A percentile compares a stretch with the other conserved stretches of the same genome.
phyloP scores from a whole-genome alignment of 1,140 invertebrate genomes.

The Camponotus vicinus region DNA sequence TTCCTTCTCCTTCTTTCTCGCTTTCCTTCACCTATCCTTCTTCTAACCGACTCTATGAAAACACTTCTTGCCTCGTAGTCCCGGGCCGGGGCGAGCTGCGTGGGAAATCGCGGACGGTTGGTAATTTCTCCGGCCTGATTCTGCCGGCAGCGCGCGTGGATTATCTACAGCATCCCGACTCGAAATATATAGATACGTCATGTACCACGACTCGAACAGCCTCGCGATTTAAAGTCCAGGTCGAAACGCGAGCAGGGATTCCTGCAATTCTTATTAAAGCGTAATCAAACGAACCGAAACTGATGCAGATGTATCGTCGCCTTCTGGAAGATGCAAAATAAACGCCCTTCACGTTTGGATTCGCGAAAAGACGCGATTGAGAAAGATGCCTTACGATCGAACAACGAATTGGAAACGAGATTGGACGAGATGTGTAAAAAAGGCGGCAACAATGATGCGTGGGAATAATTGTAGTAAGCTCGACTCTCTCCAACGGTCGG shows the following conservation, averaged over 20 bases:
- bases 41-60: constrained; percentile 60
- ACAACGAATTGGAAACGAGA: not conserved
- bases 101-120: constrained; percentile 73
- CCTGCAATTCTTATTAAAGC: not conserved
- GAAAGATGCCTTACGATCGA: not conserved
- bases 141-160: constrained; percentile 67
- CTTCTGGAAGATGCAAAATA: too few species aligned
- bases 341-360: not conserved
- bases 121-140: constrained; percentile 77
- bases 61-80: constrained; percentile 64
- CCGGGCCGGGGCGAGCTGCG: constrained; percentile 64
- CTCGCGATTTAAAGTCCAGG: constrained; percentile 52
- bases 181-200: constrained; percentile 62
- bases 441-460: not conserved
- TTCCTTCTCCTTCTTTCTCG: not conserved
- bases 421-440: not conserved
- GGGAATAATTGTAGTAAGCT: constrained; percentile 11
- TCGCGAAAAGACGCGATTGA: not conserved
- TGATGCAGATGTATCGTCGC: too few species aligned
- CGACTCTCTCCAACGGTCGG: not conserved
- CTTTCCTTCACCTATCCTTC: not conserved
- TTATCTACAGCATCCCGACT: constrained; percentile 74
- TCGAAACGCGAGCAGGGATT: constrained; percentile 26
- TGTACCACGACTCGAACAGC: constrained; percentile 32
- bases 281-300: constrained; percentile 9